These are phyloP conservation scores for Gymnothorax reevesii DNA, from an alignment of 2,797 vertebrate species.

Conservation along the genomic window DNA sequence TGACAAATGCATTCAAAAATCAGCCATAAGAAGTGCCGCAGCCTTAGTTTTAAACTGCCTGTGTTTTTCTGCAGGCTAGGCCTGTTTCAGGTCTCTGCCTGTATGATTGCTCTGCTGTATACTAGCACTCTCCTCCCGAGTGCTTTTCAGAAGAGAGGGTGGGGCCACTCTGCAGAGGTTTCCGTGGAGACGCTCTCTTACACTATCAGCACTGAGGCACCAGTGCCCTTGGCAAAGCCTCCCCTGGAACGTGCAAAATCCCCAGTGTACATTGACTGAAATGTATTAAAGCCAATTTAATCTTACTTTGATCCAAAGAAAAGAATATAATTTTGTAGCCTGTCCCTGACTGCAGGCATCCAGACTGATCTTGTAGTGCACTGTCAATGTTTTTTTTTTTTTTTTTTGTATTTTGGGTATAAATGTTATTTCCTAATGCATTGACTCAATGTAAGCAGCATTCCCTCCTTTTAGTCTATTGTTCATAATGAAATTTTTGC, in stretches of 20 bases:
- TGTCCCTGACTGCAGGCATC: background rate
- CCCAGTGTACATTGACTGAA: background rate
- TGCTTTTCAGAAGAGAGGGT: slow-evolving; percentile 21
- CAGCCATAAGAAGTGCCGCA: background rate
- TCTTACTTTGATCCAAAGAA: background rate
- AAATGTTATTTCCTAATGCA: background rate
- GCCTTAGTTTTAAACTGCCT: background rate
- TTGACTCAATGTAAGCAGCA: background rate
- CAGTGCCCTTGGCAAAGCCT: slow-evolving; percentile 13
- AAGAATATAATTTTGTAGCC: background rate
- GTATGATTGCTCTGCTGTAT: background rate
- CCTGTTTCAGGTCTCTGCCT: background rate
- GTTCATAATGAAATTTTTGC: background rate
- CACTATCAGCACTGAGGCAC: slow-evolving; percentile 47
- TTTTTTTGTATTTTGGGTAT: background rate
- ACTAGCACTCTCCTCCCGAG: background rate
- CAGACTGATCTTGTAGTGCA: background rate
- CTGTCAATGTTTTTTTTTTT: background rate
- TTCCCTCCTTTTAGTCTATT: background rate
- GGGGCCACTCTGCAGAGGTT: slow-evolving; percentile 34
- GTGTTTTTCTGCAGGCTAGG: background rate
- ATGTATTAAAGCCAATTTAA: background rate
- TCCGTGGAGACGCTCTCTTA: slow-evolving; percentile 47
- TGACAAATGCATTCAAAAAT: background rate
- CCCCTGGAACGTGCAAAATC: background rate